phyloP scores from a whole-genome alignment of 2,888 invertebrate genomes.

The Lomographa bimaculata region DNA sequence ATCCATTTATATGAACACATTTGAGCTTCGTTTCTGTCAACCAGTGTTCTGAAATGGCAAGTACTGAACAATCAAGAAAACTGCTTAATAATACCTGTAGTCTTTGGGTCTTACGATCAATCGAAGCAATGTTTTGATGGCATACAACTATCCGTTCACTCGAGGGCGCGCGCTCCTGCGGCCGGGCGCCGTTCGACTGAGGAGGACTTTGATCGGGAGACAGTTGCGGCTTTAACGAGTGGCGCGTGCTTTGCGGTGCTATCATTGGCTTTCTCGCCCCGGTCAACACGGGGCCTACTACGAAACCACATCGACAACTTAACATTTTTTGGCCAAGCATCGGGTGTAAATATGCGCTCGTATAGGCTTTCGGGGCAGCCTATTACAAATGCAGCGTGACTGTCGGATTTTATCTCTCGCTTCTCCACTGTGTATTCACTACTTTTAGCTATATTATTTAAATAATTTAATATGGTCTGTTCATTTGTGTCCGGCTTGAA shows the following conservation, averaged over 20 bases:
- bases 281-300: constrained; percentile 2
- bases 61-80: constrained; percentile 4
- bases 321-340: constrained; percentile 9
- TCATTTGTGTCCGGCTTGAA: no score
- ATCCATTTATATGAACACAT: constrained; percentile 4
- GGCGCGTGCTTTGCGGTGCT: not conserved
- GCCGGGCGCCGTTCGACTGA: not conserved
- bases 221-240: not conserved
- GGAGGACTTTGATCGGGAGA: no score
- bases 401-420: constrained; percentile 1
- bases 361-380: constrained; percentile 8
- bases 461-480: no score
- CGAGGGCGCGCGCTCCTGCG: not conserved
- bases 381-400: constrained; percentile 11
- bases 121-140: constrained; percentile 9
- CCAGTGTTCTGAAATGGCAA: constrained; percentile 12
- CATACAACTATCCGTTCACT: constrained; percentile 1
- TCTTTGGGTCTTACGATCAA: constrained; percentile 2
- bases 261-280: constrained; percentile 2
- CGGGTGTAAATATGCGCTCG: not conserved
- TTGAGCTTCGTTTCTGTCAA: constrained; percentile 2
- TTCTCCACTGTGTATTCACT: constrained; percentile 4
- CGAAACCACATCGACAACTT: constrained; percentile 13
- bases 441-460: not conserved
- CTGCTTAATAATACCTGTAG: constrained; percentile 7